Evolutionary conservation across 2,113 vertebrate species (phyloP).

Genomic region (Megaleporinus macrocephalus): DNA sequence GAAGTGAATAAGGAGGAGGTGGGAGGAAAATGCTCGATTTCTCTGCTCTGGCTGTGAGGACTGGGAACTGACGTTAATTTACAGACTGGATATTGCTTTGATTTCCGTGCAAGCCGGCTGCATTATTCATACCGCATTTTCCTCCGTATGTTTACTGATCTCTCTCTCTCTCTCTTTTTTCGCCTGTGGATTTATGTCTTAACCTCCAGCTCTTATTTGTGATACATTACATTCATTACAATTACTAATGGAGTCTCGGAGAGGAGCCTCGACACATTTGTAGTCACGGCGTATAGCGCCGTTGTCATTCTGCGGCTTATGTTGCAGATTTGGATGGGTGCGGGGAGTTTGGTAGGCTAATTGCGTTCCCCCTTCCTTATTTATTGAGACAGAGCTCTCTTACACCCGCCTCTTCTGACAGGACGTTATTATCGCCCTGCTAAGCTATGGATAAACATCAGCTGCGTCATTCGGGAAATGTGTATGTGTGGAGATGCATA

Average conservation of each 20-base stretch:
- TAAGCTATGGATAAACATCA: constrained; percentile 50
- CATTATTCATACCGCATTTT: constrained; percentile 60
- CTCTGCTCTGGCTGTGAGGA: constrained; percentile 29
- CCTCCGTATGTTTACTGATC: constrained; percentile 51
- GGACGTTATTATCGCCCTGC: constrained; percentile 32
- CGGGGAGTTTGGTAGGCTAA: constrained; percentile 46
- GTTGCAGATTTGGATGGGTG: constrained; percentile 41
- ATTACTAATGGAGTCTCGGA: constrained; percentile 58
- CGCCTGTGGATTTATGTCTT: constrained; percentile 56
- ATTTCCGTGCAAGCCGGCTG: constrained; percentile 48
- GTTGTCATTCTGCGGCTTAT: constrained; percentile 30
- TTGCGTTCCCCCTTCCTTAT: constrained; percentile 36
- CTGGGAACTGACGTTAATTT: constrained; percentile 52
- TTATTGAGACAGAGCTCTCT: constrained; percentile 38
- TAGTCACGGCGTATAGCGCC: constrained; percentile 32
- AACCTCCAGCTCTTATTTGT: constrained; percentile 61
- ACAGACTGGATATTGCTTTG: constrained; percentile 57
- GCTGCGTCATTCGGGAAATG: background rate
- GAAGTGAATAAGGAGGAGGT: constrained; percentile 8
- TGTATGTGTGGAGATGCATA: background rate
- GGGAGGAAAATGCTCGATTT: constrained; percentile 28
- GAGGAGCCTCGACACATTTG: constrained; percentile 42
- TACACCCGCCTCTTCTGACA: constrained; percentile 37
- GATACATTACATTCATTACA: constrained; percentile 65
- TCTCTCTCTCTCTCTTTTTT: constrained; percentile 24